Evolutionary conservation across 2,888 invertebrate genomes (phyloP), one percentile per base, ranked within the genome.

Genomic region (Micropterix aruncella): DNA sequence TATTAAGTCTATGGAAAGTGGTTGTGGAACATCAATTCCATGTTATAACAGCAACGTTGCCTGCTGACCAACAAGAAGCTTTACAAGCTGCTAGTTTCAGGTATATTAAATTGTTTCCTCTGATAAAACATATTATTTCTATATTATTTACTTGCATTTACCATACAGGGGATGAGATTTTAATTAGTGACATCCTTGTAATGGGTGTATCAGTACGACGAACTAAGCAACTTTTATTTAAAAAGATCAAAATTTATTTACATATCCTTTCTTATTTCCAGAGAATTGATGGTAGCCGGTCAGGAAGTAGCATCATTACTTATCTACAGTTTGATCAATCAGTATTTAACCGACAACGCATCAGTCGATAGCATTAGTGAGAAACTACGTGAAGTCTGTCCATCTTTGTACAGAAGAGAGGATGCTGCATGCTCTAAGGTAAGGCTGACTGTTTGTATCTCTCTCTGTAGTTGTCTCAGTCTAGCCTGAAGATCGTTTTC

Each of bases 361-460:
- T 90, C 91, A 1, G 91, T 95, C 2, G 91, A 92, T 59, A 81
- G 89, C 1, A 90, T 99, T 48, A 95, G 92, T 47, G 73, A 77
- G 17, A 85, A 85, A 57, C 65, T 99, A 44, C 74, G 95, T 40
- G 86, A 92, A 55, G 77, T 91, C 1, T 99, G 97, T 57, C 97
- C 99, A 0, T 85, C 86, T 53, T 72, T 99, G 18, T 99, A 95
- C 60, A 83, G 88, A 50, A 83, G 83, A 55, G 96, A 97, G 69
- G 97, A 99, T 65, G 96, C 95, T 2, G 87, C 91, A 9, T 92
- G 91, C 55, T 91, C 95, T 2, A 95, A 95, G 72, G 92, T 90
- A 62, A 57, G 52, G 45, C 9, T 16, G 5, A 41, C 19, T 45
- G n/a, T 43, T 45, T n/a, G n/a, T n/a, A n/a, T n/a, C n/a, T n/a